Evolutionary conservation across 2,888 invertebrate species (phyloP).

Genomic region (Halocaridina rubra): DNA sequence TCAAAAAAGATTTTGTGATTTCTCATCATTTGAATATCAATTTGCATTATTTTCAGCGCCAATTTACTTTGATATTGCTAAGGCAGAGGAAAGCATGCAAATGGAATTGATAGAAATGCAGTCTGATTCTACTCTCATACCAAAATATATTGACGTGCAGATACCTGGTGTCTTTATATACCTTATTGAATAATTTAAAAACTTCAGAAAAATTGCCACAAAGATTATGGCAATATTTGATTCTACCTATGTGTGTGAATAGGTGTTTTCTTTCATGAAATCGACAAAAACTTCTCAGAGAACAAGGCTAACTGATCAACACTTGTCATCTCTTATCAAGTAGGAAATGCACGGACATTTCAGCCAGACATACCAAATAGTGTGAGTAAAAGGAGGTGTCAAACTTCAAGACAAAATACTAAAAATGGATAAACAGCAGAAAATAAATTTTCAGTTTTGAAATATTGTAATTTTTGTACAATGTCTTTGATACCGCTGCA

Average conservation of each 20-base stretch:
- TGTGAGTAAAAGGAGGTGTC: no score
- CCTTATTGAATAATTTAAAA: background rate
- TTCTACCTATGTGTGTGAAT: background rate
- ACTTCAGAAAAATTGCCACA: background rate
- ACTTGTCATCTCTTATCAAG: background rate
- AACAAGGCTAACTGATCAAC: background rate
- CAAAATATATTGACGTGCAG: background rate
- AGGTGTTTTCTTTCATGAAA: slow-evolving; percentile 2
- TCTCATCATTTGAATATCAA: background rate
- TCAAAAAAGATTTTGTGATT: background rate
- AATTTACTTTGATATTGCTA: background rate
- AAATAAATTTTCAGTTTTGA: background rate
- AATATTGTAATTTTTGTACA: background rate
- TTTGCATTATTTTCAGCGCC: background rate
- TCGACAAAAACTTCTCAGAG: background rate
- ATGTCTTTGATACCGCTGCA: no score
- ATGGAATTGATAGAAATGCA: background rate
- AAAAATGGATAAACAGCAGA: background rate
- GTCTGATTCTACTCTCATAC: background rate
- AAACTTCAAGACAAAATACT: background rate
- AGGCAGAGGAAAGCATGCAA: background rate
- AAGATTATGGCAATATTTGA: no score
- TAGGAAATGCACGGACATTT: no score
- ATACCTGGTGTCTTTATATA: background rate
- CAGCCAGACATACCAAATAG: no score